Conservation (phyloP, 2,888 invertebrate genomes). For the Aradus depressus region DNA sequence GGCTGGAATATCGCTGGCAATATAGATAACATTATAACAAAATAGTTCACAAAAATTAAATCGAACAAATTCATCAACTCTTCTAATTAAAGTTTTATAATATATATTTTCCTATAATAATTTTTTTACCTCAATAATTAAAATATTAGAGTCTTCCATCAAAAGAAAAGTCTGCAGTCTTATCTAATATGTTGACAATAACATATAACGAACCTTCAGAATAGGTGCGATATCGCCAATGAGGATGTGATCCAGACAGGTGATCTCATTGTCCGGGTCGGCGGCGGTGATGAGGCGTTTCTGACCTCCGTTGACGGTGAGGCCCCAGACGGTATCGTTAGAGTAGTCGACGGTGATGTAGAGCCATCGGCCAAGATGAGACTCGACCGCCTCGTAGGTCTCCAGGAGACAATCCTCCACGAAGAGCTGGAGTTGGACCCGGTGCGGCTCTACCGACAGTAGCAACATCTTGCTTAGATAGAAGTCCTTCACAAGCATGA, state of each 20-base stretch:
- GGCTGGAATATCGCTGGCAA: too few species aligned
- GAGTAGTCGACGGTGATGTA: slow-evolving; percentile 15
- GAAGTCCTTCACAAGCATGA: slow-evolving; percentile 21
- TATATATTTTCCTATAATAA: too few species aligned
- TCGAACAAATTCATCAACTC: too few species aligned
- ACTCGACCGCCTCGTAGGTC: slow-evolving; percentile 13
- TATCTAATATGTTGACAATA: too few species aligned
- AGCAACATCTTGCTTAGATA: slow-evolving; percentile 11
- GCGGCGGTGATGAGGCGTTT: slow-evolving; percentile 6
- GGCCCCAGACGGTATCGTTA: slow-evolving; percentile 6
- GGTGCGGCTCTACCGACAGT: slow-evolving; percentile 21
- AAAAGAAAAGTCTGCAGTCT: not conserved
- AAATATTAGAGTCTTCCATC: too few species aligned
- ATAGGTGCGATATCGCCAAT: slow-evolving; percentile 12
- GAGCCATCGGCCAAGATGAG: slow-evolving; percentile 16
- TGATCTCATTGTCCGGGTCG: not conserved
- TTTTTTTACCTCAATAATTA: too few species aligned
- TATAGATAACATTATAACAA: too few species aligned
- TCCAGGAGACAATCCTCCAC: slow-evolving; percentile 5
- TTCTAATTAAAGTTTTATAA: too few species aligned
- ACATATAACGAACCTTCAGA: slow-evolving; percentile 1
- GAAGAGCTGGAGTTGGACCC: slow-evolving; percentile 16
- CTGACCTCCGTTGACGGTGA: slow-evolving; percentile 23
- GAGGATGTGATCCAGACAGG: slow-evolving; percentile 16
- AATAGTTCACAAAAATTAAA: too few species aligned